Percentiles rank a stretch among this genome's conserved stretches.
Evolutionary conservation across 2,888 invertebrate genomes (phyloP).

Genomic region (Amblyjoppa fuscipennis): DNA sequence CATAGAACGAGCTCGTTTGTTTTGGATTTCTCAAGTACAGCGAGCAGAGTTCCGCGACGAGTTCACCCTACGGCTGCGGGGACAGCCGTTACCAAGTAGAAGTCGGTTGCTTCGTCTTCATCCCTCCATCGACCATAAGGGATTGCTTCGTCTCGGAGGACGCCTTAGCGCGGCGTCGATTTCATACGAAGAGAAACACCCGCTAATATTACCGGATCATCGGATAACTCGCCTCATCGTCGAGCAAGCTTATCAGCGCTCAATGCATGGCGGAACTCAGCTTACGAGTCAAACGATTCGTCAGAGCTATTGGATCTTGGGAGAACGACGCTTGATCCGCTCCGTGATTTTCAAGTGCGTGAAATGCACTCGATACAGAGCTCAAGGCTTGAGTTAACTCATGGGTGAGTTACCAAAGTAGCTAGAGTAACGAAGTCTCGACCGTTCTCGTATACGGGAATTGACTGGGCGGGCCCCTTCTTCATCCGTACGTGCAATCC

Average conservation of each 20-base stretch:
- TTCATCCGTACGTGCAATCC: slow-evolving; percentile 50
- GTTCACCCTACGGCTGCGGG: background rate
- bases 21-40: slow-evolving; percentile 3
- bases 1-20: slow-evolving; percentile 16
- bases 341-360: slow-evolving; percentile 45
- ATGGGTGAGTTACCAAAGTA: slow-evolving; percentile 17
- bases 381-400: slow-evolving; percentile 1
- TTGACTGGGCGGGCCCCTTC: slow-evolving; percentile 57
- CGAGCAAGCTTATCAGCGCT: slow-evolving; percentile 12
- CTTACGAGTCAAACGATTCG: slow-evolving; percentile 22
- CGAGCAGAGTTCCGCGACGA: background rate
- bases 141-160: slow-evolving; percentile 56
- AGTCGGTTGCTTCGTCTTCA: slow-evolving; percentile 36
- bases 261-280: slow-evolving; percentile 37
- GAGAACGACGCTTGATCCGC: slow-evolving; percentile 17
- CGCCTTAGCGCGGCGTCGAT: slow-evolving; percentile 46
- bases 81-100: background rate
- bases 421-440: background rate
- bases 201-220: slow-evolving; percentile 56
- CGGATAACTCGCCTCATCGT: slow-evolving; percentile 37
- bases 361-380: slow-evolving; percentile 41
- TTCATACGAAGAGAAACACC: slow-evolving; percentile 43
- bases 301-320: slow-evolving; percentile 34
- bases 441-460: slow-evolving; percentile 51
- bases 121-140: slow-evolving; percentile 52